These are phyloP conservation scores for Trichonephila clavipes DNA, from an alignment of 1,140 invertebrate species.

Conservation along the genomic window DNA sequence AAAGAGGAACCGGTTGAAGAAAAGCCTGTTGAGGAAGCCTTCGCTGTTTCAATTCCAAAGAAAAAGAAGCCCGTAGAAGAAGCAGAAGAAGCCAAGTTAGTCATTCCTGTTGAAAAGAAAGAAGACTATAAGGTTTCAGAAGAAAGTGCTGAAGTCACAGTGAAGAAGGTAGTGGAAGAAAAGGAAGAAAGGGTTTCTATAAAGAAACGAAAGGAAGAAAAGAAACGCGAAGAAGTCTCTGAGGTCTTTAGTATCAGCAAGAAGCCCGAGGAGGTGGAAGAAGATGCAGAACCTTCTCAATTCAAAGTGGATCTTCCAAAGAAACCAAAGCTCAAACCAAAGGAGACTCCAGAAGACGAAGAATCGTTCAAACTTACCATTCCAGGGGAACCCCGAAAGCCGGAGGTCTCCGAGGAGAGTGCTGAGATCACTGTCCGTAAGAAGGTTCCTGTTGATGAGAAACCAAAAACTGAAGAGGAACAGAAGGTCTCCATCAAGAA, in stretches of 20 bases:
- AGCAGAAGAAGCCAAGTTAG: constrained; percentile 56
- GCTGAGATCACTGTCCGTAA: constrained; percentile 58
- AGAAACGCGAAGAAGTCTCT: constrained; percentile 58
- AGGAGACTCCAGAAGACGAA: constrained; percentile 45
- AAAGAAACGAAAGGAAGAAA: constrained; percentile 64
- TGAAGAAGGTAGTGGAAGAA: constrained; percentile 76
- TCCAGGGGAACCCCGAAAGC: constrained; percentile 35
- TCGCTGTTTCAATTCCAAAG: constrained; percentile 81
- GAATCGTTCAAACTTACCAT: constrained; percentile 30
- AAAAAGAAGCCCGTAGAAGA: constrained; percentile 60
- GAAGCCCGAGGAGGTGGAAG: constrained; percentile 80
- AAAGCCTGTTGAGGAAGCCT: constrained; percentile 63
- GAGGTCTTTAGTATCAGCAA: constrained; percentile 55
- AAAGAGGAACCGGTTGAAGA: constrained; percentile 58
- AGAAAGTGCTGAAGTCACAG: constrained; percentile 64
- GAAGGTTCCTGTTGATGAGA: constrained; percentile 9
- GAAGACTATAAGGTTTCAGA: constrained; percentile 68
- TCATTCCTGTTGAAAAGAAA: constrained; percentile 52
- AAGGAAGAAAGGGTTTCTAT: constrained; percentile 59
- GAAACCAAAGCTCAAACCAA: constrained; percentile 81
- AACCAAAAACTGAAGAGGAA: constrained; percentile 61
- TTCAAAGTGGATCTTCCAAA: constrained; percentile 86
- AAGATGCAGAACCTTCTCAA: constrained; percentile 86
- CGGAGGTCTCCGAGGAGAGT: constrained; percentile 77
- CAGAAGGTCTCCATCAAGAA: constrained; percentile 67